phyloP scores from a whole-genome alignment of 2,888 invertebrate species.

The Apoderus coryli region DNA sequence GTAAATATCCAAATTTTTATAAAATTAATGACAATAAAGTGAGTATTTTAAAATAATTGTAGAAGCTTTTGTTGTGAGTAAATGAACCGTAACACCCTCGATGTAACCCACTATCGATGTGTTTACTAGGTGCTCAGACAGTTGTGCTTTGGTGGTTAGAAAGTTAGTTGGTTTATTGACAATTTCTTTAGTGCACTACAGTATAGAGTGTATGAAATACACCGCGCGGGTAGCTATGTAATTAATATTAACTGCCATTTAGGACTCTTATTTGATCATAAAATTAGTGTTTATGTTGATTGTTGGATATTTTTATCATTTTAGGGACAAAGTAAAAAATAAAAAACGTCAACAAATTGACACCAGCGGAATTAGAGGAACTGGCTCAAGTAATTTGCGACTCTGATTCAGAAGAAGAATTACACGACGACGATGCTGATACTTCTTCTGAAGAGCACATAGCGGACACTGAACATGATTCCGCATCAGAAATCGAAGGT shows the following conservation, averaged over 20 bases:
- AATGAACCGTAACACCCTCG: too few species aligned
- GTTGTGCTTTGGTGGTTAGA: too few species aligned
- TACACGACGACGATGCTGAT: slow-evolving; percentile 8
- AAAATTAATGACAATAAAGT: too few species aligned
- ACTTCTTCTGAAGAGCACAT: slow-evolving; percentile 8
- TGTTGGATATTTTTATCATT: slow-evolving; percentile 11
- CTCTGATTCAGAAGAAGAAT: slow-evolving; percentile 9
- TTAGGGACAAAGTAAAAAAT: slow-evolving; percentile 14
- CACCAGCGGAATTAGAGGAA: slow-evolving; percentile 12
- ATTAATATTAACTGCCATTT: slow-evolving; percentile 3
- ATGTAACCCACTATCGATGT: too few species aligned
- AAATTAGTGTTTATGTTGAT: slow-evolving; percentile 3
- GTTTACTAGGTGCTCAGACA: too few species aligned
- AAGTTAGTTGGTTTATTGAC: too few species aligned
- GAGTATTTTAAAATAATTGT: too few species aligned
- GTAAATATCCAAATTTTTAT: too few species aligned
- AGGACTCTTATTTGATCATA: slow-evolving; percentile 1
- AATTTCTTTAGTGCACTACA: too few species aligned
- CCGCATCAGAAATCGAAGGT: slow-evolving; percentile 11
- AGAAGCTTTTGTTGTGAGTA: too few species aligned
- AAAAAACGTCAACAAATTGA: slow-evolving; percentile 11
- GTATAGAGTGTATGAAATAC: too few species aligned
- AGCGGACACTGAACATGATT: slow-evolving; percentile 9
- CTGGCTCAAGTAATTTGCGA: slow-evolving; percentile 13
- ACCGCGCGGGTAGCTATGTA: too few species aligned